These are phyloP conservation scores for Pogoniulus pusillus DNA, from an alignment of 2,797 vertebrate genomes.

Conservation along the genomic window DNA sequence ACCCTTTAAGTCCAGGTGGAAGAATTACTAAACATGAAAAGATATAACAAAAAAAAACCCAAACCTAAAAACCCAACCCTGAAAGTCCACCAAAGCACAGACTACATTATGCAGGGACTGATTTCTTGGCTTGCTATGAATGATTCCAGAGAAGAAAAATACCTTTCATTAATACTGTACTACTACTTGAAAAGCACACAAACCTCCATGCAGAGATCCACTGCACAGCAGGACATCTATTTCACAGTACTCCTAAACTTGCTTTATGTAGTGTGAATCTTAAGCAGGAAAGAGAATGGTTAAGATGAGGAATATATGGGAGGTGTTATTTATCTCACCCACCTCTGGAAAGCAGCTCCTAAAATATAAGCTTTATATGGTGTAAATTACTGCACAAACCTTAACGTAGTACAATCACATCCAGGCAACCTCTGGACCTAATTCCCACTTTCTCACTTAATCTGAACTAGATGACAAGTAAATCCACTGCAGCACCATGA, in stretches of 20 bases:
- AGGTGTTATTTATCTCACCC: constrained; percentile 42
- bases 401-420: constrained; percentile 55
- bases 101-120: background rate
- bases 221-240: background rate
- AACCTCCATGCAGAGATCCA: background rate
- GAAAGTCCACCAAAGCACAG: background rate
- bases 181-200: background rate
- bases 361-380: constrained; percentile 43
- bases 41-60: background rate
- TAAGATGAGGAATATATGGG: background rate
- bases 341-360: constrained; percentile 22
- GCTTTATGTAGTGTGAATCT: constrained; percentile 9
- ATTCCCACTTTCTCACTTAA: constrained; percentile 62
- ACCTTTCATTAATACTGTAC: background rate
- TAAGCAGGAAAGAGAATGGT: background rate
- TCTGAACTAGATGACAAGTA: constrained; percentile 51
- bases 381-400: constrained; percentile 67
- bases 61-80: background rate
- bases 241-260: background rate
- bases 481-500: constrained; percentile 55
- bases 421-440: constrained; percentile 61
- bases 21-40: background rate
- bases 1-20: too few relatives aligned
- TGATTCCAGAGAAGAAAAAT: background rate
- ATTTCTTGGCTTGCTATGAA: background rate